Evolutionary conservation across 2,113 vertebrate species (phyloP), one percentile per base, ranked within the genome.

Genomic region (Acrocephalus arundinaceus): DNA sequence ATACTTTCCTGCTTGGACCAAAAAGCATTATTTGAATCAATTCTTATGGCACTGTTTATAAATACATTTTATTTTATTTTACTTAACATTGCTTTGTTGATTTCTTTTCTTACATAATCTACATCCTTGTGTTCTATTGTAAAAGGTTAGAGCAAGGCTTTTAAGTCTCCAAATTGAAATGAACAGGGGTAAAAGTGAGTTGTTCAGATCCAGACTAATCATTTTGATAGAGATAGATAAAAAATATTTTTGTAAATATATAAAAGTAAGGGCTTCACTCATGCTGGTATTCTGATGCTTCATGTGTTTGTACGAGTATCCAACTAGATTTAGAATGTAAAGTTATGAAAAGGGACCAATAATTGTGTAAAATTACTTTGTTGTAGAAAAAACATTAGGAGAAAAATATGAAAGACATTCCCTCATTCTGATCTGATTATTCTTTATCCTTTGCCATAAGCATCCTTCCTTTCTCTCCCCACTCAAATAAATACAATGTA

Each of bases 121-220:
- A 9, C 11, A 52, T 45, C 78, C 27, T 35, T 49, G 9, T 20
- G 31, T 63, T 90, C 41, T 45, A 5, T 27, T 0, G 0, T 37
- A 58, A 73, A 63, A 76, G 10, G 8, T 6, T 1, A 65, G 5
- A 74, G 19, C 0, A 0, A 54, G n/a, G 49, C 13, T 8, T 89
- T 80, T 2, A 65, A 55, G 7, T 15, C 61, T 43, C 3, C 21
- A 59, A 57, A 49, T 28, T 9, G 15, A 63, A 4, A 4, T 55
- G 10, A 88, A 58, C 2, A 18, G 45, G 5, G 10, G 2, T 23
- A 10, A 6, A 71, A 59, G 25, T 6, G 2, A 31, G 30, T 28
- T 62, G 11, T 15, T 83, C 7, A 62, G 8, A 24, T 71, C 13
- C 28, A 95, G 33, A 63, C 0, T 11, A 48, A 61, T 27, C 8